phyloP scores from a whole-genome alignment of 2,113 vertebrate species.

The Pontoporia blainvillei region DNA sequence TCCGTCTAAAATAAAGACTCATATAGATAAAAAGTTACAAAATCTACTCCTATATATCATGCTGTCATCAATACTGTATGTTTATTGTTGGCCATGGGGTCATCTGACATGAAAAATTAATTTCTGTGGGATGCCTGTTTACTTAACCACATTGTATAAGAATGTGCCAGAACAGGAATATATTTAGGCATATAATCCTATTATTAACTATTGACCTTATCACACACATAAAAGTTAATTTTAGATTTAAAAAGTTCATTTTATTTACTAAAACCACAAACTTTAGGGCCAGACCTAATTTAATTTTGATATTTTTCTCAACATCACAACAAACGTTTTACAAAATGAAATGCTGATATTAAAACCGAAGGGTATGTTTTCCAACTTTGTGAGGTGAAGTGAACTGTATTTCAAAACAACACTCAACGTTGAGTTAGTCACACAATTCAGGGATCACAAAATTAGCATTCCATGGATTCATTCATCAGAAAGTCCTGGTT shows the following conservation, averaged over 20 bases:
- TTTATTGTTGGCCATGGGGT: neutral
- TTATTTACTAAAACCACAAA: neutral
- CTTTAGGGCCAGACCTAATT: neutral
- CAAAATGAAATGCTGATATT: neutral
- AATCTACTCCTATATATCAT: neutral
- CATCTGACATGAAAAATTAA: neutral
- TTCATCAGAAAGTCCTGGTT: constrained; percentile 65
- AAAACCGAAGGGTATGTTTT: neutral
- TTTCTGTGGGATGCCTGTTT: neutral
- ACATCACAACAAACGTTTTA: neutral
- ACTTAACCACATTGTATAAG: neutral
- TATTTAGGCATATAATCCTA: neutral
- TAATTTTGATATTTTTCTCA: neutral
- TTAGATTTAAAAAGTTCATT: neutral
- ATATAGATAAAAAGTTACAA: neutral
- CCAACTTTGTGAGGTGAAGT: constrained; percentile 12
- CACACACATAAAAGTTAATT: neutral
- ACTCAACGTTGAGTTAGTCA: neutral
- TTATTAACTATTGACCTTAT: neutral
- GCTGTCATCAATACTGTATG: neutral
- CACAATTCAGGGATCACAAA: constrained; percentile 8
- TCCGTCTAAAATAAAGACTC: neutral
- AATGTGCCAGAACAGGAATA: neutral
- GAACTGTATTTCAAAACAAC: constrained; percentile 12
- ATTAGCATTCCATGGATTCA: constrained; percentile 67